Conservation (phyloP, 2,888 invertebrate species). For the Aphrophora alni region DNA sequence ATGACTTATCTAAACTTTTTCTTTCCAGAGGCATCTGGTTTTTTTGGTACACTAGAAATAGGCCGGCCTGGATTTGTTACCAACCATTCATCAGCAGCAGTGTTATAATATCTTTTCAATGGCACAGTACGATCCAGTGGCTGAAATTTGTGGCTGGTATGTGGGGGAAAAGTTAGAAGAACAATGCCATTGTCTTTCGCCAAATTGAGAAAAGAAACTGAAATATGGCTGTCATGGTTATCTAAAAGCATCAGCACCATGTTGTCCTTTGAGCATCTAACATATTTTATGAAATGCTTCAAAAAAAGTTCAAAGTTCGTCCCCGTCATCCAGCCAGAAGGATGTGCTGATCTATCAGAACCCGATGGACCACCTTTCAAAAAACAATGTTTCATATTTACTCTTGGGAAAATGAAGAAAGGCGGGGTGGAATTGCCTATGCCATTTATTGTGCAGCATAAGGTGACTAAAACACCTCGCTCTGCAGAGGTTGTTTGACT, state of each 20-base stretch:
- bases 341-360: not conserved
- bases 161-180: constrained; percentile 52
- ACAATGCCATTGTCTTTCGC: constrained; percentile 51
- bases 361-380: constrained; percentile 3
- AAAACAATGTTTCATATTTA: constrained; percentile 9
- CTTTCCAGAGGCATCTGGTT: too few relatives aligned
- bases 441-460: not conserved
- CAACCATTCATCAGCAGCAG: constrained; percentile 1
- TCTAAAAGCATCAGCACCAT: not conserved
- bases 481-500: constrained; percentile 12
- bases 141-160: constrained; percentile 52
- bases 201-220: not conserved
- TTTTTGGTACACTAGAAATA: not conserved
- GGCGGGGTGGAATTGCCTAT: constrained; percentile 13
- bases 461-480: constrained; percentile 1
- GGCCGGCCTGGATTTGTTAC: not conserved
- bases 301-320: not conserved
- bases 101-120: constrained; percentile 45
- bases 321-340: constrained; percentile 15
- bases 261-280: constrained; percentile 4
- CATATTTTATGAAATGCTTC: constrained; percentile 9
- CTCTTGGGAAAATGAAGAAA: constrained; percentile 15
- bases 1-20: too few relatives aligned
- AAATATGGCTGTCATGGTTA: constrained; percentile 18
- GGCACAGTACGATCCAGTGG: constrained; percentile 50